Base-by-base conservation (phyloP, 1,140 invertebrate species). In the Rhynchophorus ferrugineus region DNA sequence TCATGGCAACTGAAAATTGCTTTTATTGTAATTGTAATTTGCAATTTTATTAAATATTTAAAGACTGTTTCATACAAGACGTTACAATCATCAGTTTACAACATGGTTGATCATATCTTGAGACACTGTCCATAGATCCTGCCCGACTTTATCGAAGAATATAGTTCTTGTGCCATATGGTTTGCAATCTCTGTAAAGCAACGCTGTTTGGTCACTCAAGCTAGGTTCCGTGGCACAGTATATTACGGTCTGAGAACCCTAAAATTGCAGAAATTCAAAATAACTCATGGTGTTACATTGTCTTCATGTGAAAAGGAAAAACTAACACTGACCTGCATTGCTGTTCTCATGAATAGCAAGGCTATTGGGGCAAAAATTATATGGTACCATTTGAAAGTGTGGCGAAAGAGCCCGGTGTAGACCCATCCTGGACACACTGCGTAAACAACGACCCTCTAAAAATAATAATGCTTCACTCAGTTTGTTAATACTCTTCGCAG, bases 381-480 rank as follows among this genome's bases (percentile, higher is more conserved):
- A 58, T 85, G 80, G 59, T 84, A 83, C 78, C 82, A 86, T 62
- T 73, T 79, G 37, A 84, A 66, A 43, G 73, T 71, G 3, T 81
- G 76, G 62, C 89, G 81, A 60, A 80, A 85, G 53, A 87, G 70
- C 47, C 82, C 80, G 1, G 90, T 91, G 48, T 85, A 86, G 16
- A 85, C 85, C 66, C 91, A 88, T 19, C 91, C 91, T 16, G 91
- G 91, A 62, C 89, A 90, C 41, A 87, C 76, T 29, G 80, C 78
- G 63, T 87, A 85, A 2, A 87, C 82, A 55, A 78, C 80, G 22
- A 55, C 38, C 34, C 41, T 44, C 45, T 16, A 2, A 54, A 54
- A 16, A 34, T n/a, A n/a, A n/a, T n/a, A n/a, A n/a, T n/a, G n/a
- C n/a, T n/a, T n/a, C n/a, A n/a, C n/a, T n/a, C n/a, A 33, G n/a